Base-by-base conservation (phyloP, 1,140 invertebrate genomes). In the Micrasema longulum region DNA sequence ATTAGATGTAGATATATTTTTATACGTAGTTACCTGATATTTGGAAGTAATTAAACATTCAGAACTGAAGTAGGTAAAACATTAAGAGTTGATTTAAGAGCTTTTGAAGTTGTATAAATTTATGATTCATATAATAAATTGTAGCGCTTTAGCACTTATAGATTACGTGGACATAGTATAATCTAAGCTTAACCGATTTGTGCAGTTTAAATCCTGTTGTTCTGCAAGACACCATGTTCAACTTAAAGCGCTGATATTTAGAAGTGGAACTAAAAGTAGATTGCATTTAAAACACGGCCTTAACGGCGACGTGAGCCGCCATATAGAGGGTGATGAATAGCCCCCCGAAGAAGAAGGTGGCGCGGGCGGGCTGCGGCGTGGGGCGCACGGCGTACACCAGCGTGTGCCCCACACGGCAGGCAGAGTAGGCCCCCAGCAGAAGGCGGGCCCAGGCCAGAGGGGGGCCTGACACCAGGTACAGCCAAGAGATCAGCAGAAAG, bases 341-440 rank as follows among this genome's bases (percentile, higher is more conserved):
- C 16, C 82, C 84, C 36, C 75, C 67, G 0, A 26, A 38, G 76
- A 84, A 92, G 20, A 79, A 76, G 1, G 91, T 71, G 2, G 76
- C 84, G 73, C 91, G 81, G 0, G 87, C 77, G 7, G 91, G 90
- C 76, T 91, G 89, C 7, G 88, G 85, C 22, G 89, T 22, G 1
- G 85, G 82, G 16, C 80, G 75, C 67, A 87, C 80, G 18, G 87
- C 85, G 76, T 92, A 92, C 5, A 89, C 88, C 23, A 92, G 65
- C 0, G 90, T 91, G 77, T 93, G 90, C 0, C 89, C 50, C 50
- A 91, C 79, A 52, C 92, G 83, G 23, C 85, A 80, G 9, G 83
- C 76, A 0, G 89, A 85, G 77, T 87, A 92, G 0, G 85, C 74
- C 55, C 89, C 81, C 78, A 92, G 91, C 57, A 92, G 79, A 7